These are phyloP conservation scores for Lampris megalopsis DNA, from an alignment of 2,113 vertebrate genomes.

Conservation along the genomic window DNA sequence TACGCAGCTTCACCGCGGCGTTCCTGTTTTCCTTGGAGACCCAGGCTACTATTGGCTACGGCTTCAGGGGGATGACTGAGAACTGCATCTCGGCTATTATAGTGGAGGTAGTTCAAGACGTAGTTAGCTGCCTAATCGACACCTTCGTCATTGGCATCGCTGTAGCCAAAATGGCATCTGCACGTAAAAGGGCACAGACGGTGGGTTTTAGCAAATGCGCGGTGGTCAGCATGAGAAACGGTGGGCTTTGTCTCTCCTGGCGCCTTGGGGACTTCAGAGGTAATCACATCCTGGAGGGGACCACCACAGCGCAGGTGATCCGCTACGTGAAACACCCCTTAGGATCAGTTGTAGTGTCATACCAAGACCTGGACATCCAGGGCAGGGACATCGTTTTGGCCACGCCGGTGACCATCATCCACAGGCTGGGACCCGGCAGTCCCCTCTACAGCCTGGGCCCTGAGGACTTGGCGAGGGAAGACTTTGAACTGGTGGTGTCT, in stretches of 20 bases:
- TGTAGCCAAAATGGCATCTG: conserved; percentile 94
- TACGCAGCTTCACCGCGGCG: conserved; percentile 89
- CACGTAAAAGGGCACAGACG: conserved; percentile 91
- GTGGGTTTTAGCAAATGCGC: conserved; percentile 93
- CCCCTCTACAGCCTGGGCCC: conserved; percentile 91
- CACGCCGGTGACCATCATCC: conserved; percentile 87
- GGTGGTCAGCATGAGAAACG: conserved; percentile 86
- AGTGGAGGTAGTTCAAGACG: conserved; percentile 86
- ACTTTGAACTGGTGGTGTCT: conserved; percentile 93
- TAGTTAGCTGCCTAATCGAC: conserved; percentile 91
- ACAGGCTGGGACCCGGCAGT: conserved; percentile 88
- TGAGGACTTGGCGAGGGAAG: conserved; percentile 83
- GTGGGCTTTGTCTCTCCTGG: conserved; percentile 92
- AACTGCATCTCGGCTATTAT: conserved; percentile 89
- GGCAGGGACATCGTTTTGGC: conserved; percentile 89
- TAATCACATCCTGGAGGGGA: conserved; percentile 94
- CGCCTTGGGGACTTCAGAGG: conserved; percentile 92
- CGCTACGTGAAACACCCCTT: conserved; percentile 81
- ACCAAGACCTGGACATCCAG: conserved; percentile 87
- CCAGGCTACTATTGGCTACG: conserved; percentile 94
- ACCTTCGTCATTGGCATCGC: conserved; percentile 92
- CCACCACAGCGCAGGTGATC: conserved; percentile 86
- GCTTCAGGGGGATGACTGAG: conserved; percentile 88
- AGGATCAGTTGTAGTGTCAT: conserved; percentile 84
- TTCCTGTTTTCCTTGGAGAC: conserved; percentile 95